Evolutionary conservation across 2,797 vertebrate species (phyloP), one percentile per base, ranked within the genome.

Genomic region (Danio tinwini): DNA sequence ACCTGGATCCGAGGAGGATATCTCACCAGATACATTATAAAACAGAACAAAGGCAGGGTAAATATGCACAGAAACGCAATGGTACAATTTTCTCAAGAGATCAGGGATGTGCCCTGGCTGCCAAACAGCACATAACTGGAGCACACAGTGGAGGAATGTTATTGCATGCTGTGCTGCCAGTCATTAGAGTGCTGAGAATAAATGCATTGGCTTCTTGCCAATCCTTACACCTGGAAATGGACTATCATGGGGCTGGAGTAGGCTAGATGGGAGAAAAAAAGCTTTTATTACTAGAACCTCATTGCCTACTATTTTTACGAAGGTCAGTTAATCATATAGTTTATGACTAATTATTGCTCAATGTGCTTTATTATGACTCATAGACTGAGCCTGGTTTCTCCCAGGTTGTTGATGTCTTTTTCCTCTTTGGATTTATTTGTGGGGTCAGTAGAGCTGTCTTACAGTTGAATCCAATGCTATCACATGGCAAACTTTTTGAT

Each of bases 211-310:
- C 61, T 62, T 44, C 40, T 75, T 58, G 81, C 83, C 80, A 85
- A 87, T 74, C 64, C 69, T 74, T 75, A 81, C 81, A 85, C 76
- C 62, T 62, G 76, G 73, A 83, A 85, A 85, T 72, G 61, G 72
- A 83, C 73, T 70, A 81, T 88, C 80, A 79, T 78, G 42, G 64
- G 58, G 64, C 83, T 39, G 63, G 76, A 85, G 45, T 50, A 63
- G 71, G 83, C 83, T 73, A 81, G 81, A 89, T 83, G 21, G 78
- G 84, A 55, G 81, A 39, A 55, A 61, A 29, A 62, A 71, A 68
- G 52, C 72, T 88, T 87, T 87, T 84, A 84, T 86, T 77, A 74
- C 42, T 16, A 74, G 16, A 19, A 13, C 49, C 37, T 55, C 40
- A 70, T 42, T 53, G 68, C n/a, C 50, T 55, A 17, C n/a, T 40